These are phyloP conservation scores for Helostoma temminkii DNA, from an alignment of 2,797 vertebrate genomes.

Conservation along the genomic window DNA sequence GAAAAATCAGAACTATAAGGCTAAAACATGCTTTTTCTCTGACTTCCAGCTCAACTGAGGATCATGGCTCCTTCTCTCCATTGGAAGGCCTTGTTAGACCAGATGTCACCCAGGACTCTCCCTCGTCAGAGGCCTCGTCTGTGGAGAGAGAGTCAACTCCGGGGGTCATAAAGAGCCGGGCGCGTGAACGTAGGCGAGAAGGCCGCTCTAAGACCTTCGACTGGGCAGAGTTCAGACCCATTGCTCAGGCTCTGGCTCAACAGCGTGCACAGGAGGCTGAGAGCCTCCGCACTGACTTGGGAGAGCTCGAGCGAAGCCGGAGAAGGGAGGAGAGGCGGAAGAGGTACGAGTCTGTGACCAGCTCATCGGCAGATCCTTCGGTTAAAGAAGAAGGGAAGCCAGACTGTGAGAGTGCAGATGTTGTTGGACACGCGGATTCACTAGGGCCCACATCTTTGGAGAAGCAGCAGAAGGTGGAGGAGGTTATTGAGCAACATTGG, in stretches of 20 bases:
- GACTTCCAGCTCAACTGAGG: conserved; percentile 80
- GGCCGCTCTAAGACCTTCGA: conserved; percentile 89
- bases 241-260: conserved; percentile 87
- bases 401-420: conserved; percentile 64
- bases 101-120: conserved; percentile 85
- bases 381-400: conserved; percentile 54
- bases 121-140: conserved; percentile 81
- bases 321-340: conserved; percentile 85
- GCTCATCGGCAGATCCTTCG: conserved; percentile 51
- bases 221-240: conserved; percentile 89
- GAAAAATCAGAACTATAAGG: not conserved
- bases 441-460: conserved; percentile 54
- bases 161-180: conserved; percentile 81
- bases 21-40: not conserved
- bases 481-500: conserved; percentile 88
- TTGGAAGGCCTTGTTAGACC: conserved; percentile 81
- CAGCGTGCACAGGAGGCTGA: conserved; percentile 83
- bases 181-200: conserved; percentile 83
- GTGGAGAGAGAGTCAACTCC: conserved; percentile 78
- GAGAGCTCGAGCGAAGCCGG: conserved; percentile 79
- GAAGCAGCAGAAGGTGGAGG: conserved; percentile 84
- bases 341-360: conserved; percentile 80
- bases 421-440: conserved; percentile 9
- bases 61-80: conserved; percentile 77
- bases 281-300: conserved; percentile 73